phyloP scores from a whole-genome alignment of 2,113 vertebrate species.

The Numenius arquata region DNA sequence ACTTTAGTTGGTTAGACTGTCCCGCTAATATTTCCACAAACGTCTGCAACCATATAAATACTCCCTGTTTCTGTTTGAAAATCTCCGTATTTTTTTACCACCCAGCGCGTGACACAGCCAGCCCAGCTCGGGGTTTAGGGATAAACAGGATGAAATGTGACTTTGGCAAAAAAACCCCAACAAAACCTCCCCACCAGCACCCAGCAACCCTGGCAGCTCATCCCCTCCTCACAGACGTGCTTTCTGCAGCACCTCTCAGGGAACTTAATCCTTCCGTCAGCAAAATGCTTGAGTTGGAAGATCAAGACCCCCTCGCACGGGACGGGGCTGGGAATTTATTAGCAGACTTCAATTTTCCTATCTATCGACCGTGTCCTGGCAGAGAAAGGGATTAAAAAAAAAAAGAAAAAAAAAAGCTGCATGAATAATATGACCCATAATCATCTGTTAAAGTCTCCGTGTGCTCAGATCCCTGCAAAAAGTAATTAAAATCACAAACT shows the following conservation, averaged over 20 bases:
- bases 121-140: neutral
- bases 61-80: slow-evolving; percentile 30
- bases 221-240: neutral
- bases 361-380: neutral
- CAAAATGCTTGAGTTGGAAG: neutral
- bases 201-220: neutral
- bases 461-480: slow-evolving; percentile 5
- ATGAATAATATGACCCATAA: slow-evolving; percentile 36
- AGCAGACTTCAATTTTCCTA: slow-evolving; percentile 18
- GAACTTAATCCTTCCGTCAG: neutral
- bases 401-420: neutral
- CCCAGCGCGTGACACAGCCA: neutral
- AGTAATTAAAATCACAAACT: slow-evolving; percentile 66
- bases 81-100: neutral
- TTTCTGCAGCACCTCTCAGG: neutral
- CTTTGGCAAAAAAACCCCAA: neutral
- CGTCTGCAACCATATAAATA: slow-evolving; percentile 24
- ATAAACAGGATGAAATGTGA: slow-evolving; percentile 21
- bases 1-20: neutral
- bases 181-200: neutral
- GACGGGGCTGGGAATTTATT: neutral
- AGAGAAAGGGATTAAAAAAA: slow-evolving; percentile 12
- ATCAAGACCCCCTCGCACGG: neutral
- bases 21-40: slow-evolving; percentile 33
- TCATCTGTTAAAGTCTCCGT: neutral